phyloP scores from a whole-genome alignment of 2,797 vertebrate species.

The Diplodus sargus region DNA sequence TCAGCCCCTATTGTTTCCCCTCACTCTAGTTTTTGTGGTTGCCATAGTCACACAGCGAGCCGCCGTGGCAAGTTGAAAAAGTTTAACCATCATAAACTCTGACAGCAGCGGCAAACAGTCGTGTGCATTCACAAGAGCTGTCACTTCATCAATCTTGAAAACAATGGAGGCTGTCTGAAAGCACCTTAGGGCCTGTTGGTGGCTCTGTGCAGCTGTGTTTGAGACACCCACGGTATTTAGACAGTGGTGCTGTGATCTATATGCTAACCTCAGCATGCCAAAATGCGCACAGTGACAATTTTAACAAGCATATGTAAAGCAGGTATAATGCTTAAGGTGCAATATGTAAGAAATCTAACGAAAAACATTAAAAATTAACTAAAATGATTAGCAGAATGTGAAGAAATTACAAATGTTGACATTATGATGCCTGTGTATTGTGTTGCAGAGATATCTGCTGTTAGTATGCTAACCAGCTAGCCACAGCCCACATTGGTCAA shows the following conservation, averaged over 20 bases:
- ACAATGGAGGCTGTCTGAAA: background rate
- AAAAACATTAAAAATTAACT: too few species aligned
- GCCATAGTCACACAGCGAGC: background rate
- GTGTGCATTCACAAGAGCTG: background rate
- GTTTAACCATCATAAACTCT: background rate
- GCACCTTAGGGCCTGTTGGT: background rate
- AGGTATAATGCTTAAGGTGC: background rate
- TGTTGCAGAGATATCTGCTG: too few species aligned
- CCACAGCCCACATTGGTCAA: too few species aligned
- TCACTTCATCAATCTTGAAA: background rate
- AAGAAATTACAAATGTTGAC: too few species aligned
- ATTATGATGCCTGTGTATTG: too few species aligned
- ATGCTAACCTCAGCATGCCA: background rate
- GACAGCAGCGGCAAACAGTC: background rate
- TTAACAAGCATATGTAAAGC: background rate
- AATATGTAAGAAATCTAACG: too few species aligned
- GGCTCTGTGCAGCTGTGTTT: background rate
- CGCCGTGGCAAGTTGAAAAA: background rate
- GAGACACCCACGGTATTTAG: too few species aligned
- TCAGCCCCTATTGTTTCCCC: slow-evolving; percentile 2
- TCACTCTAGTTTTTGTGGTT: slow-evolving; percentile 3
- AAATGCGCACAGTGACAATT: background rate
- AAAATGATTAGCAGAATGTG: too few species aligned
- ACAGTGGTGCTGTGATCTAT: background rate
- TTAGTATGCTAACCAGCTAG: too few species aligned